These are phyloP conservation scores for Anas capensis DNA, from an alignment of 2,797 vertebrate genomes.

Conservation along the genomic window DNA sequence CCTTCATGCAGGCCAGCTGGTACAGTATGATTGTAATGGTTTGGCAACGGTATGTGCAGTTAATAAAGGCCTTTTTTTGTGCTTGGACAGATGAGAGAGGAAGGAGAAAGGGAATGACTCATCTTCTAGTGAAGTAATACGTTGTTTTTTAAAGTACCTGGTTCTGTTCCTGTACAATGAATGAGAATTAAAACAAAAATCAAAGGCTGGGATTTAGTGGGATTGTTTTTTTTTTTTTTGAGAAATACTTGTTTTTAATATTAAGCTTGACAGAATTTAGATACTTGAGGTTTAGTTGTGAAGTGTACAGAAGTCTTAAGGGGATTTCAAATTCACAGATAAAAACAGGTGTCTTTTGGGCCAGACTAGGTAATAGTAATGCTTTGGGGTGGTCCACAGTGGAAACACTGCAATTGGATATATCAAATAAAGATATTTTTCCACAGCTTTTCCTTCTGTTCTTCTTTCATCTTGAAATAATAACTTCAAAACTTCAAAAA, in stretches of 20 bases:
- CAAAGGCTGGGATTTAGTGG: no score
- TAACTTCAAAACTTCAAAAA: not conserved
- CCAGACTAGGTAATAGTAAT: not conserved
- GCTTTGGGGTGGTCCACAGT: not conserved
- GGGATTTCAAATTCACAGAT: not conserved
- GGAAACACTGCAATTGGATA: not conserved
- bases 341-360: not conserved
- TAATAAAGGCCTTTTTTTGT: not conserved
- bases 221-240: not conserved
- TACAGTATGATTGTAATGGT: not conserved
- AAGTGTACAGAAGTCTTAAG: not conserved
- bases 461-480: not conserved
- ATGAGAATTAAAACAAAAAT: not conserved
- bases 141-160: accelerated
- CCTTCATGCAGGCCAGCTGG: not conserved
- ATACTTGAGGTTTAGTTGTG: not conserved
- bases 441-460: not conserved
- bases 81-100: not conserved
- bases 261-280: not conserved
- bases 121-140: not conserved
- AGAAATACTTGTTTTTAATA: not conserved
- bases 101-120: not conserved
- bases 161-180: not conserved
- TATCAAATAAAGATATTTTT: not conserved
- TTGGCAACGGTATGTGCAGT: not conserved